Base-by-base conservation (phyloP, 2,888 invertebrate species). In the Shargacucullia verbasci region DNA sequence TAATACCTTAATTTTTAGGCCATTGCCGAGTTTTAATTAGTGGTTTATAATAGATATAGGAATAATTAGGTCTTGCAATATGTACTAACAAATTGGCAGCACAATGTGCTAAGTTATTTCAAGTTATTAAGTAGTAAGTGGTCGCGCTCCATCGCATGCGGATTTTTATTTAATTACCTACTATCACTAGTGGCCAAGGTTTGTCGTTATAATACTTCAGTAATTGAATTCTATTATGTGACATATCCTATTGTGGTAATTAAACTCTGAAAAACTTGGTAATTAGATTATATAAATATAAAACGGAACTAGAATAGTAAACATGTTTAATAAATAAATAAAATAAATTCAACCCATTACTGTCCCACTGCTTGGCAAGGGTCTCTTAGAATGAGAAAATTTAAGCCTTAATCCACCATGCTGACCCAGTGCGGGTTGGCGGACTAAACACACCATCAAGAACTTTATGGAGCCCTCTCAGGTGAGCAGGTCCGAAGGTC, bases 211-310 rank as follows among this genome's bases (percentile, higher is more conserved):
- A 25, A 57, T 41, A 14, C 11, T 49, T 46, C 39, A 38, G 50
- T 49, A 65, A 67, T 67, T 71, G 52, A 52, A 67, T 64, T 65
- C 58, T 49, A 38, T 70, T 66, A 38, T 65, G n/a, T 38, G 47
- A 40, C 34, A 70, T 52, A 52, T 66, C 71, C 66, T 66, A 56
- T 64, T 64, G 37, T 25, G 31, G 11, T 45, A 66, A 65, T 71
- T 57, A 20, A 20, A 48, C 20, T 12, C 0, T 9, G 6, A 46
- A 70, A 48, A 46, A 41, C 41, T 29, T 70, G 15, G 10, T 49
- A 29, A 46, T 58, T 43, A 43, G 46, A 70, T 63, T 63, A 55
- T 37, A 5, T 55, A n/a, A 27, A 53, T 31, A 37, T 48, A 10
- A 59, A 40, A 64, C 58, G 66, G 52, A 65, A 48, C 40, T 56